Conservation (phyloP, 1,140 invertebrate genomes). For the Condylostylus longicornis region DNA sequence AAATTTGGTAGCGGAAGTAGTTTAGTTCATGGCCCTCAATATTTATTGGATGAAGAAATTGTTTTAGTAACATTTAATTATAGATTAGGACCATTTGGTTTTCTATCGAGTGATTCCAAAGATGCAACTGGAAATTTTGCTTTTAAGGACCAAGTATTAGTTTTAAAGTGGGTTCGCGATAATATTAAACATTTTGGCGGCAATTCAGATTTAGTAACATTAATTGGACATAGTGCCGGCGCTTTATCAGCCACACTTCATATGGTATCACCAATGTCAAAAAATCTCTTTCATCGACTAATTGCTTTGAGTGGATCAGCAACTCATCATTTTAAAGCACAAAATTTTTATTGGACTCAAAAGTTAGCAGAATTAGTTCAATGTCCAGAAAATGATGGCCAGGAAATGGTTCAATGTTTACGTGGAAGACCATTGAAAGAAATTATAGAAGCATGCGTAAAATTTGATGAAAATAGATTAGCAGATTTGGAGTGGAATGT, state of each 20-base stretch:
- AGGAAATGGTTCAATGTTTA: constrained; percentile 19
- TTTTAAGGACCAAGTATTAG: constrained; percentile 31
- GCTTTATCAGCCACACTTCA: not conserved
- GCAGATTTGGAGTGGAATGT: constrained; percentile 37
- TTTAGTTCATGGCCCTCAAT: constrained; percentile 38
- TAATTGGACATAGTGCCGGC: constrained; percentile 15
- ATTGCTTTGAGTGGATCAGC: constrained; percentile 47
- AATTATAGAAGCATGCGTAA: constrained; percentile 13
- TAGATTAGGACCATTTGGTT: constrained; percentile 41
- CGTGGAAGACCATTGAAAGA: constrained; percentile 16
- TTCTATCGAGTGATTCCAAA: constrained; percentile 31
- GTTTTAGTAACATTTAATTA: constrained; percentile 50
- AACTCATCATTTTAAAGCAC: not conserved
- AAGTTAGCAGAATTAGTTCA: constrained; percentile 8
- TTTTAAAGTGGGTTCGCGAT: constrained; percentile 15
- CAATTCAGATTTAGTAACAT: constrained; percentile 10
- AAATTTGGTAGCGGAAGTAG: constrained; percentile 37
- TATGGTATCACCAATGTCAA: constrained; percentile 11
- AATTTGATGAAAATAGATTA: constrained; percentile 19
- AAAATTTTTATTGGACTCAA: not conserved
- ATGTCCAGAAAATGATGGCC: constrained; percentile 16
- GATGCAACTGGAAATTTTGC: constrained; percentile 35
- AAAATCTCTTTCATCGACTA: constrained; percentile 39
- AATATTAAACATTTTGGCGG: constrained; percentile 14
- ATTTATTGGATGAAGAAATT: constrained; percentile 44